phyloP scores from a whole-genome alignment of 2,113 vertebrate species.

The Austrofundulus limnaeus region DNA sequence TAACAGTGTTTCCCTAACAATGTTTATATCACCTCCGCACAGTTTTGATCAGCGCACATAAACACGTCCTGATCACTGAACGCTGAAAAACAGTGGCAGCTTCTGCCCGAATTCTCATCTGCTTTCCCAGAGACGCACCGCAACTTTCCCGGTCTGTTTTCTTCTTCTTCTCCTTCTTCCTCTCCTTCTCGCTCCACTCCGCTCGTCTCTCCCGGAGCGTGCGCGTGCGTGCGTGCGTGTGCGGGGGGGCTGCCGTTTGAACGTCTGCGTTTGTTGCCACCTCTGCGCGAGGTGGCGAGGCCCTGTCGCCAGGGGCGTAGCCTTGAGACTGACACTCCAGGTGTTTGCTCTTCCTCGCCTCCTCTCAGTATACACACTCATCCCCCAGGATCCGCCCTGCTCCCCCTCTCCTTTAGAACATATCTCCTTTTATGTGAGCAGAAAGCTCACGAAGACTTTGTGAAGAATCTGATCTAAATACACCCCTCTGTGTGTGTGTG shows the following conservation, averaged over 20 bases:
- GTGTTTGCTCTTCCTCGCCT: slow-evolving; percentile 78
- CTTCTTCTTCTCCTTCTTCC: slow-evolving; percentile 30
- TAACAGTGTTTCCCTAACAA: slow-evolving; percentile 69
- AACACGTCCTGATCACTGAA: slow-evolving; percentile 69
- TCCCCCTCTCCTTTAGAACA: slow-evolving; percentile 66
- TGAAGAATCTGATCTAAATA: slow-evolving; percentile 73
- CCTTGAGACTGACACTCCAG: slow-evolving; percentile 77
- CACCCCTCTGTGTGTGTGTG: slow-evolving; percentile 56
- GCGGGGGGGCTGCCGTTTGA: slow-evolving; percentile 57
- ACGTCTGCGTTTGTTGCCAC: slow-evolving; percentile 67
- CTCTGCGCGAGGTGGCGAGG: slow-evolving; percentile 67
- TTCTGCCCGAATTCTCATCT: slow-evolving; percentile 38
- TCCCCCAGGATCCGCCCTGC: slow-evolving; percentile 70
- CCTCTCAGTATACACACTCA: slow-evolving; percentile 66
- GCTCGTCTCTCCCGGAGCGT: slow-evolving; percentile 27
- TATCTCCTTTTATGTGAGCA: slow-evolving; percentile 72
- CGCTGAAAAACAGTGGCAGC: slow-evolving; percentile 51
- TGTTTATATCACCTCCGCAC: slow-evolving; percentile 72
- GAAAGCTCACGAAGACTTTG: slow-evolving; percentile 70
- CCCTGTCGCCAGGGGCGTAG: slow-evolving; percentile 79
- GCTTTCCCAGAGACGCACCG: slow-evolving; percentile 43
- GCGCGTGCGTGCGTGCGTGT: slow-evolving; percentile 17
- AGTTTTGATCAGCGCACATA: slow-evolving; percentile 72
- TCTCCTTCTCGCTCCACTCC: slow-evolving; percentile 24
- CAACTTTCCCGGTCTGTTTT: slow-evolving; percentile 26